These are phyloP conservation scores for Oreohelix idahoensis DNA, from an alignment of 1,140 invertebrate genomes.

Conservation along the genomic window DNA sequence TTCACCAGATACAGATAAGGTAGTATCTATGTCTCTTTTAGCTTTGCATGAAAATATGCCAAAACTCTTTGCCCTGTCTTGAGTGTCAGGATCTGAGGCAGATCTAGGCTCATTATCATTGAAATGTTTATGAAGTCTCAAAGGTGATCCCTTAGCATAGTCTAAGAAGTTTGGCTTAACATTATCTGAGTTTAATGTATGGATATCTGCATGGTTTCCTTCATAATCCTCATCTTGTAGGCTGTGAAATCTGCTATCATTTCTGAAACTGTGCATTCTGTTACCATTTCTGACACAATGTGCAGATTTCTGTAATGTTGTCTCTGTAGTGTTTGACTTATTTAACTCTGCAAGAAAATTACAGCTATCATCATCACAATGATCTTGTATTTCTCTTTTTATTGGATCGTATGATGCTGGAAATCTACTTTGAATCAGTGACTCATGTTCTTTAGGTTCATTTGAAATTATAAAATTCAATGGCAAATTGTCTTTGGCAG, in stretches of 20 bases:
- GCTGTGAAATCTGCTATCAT: neutral
- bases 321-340: neutral
- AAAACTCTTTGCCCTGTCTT: neutral
- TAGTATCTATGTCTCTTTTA: neutral
- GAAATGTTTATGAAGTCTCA: neutral
- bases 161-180: neutral
- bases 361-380: neutral
- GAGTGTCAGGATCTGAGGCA: neutral
- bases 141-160: neutral
- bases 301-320: neutral
- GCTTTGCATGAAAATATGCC: slow-evolving; percentile 17
- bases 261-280: neutral
- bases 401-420: neutral
- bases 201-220: neutral
- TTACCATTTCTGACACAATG: neutral
- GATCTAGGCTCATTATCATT: neutral
- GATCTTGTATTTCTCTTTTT: neutral
- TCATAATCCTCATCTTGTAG: neutral
- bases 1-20: neutral
- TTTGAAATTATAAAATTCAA: neutral
- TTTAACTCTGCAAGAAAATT: neutral
- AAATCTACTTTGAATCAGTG: neutral
- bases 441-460: neutral
- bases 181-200: neutral
- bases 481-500: neutral